A percentile compares a stretch with the other conserved stretches of the same genome.
These are phyloP conservation scores for Hermodice carunculata DNA, from an alignment of 2,888 invertebrate species.

Conservation along the genomic window DNA sequence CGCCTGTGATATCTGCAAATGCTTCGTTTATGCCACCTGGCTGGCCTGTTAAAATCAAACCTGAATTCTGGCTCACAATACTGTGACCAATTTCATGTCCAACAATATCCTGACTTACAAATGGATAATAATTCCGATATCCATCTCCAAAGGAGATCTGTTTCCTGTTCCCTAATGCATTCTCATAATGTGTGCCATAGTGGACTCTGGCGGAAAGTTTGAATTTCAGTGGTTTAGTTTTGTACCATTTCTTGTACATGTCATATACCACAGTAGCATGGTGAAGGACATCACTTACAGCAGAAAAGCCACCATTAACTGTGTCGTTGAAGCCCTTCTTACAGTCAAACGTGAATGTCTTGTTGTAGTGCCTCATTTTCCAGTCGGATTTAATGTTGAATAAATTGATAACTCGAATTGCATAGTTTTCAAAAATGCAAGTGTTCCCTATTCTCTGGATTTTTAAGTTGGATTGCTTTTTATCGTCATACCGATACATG, in stretches of 20 bases:
- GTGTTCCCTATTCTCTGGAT: not conserved
- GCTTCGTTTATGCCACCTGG: conserved; percentile 52
- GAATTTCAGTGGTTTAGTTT: not conserved
- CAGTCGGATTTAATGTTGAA: not conserved
- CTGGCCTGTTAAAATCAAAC: conserved; percentile 43
- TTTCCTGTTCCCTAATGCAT: conserved; percentile 34
- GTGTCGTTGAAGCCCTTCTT: conserved; percentile 33
- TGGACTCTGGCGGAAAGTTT: too few relatives aligned
- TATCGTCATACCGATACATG: conserved; percentile 2
- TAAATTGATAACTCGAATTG: too few relatives aligned
- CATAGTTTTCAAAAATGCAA: too few relatives aligned
- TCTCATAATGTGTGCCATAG: conserved; percentile 7
- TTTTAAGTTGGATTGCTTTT: conserved; percentile 1
- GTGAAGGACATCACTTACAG: conserved; percentile 9
- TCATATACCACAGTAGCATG: not conserved
- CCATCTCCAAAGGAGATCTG: conserved; percentile 50
- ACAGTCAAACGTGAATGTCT: conserved; percentile 31
- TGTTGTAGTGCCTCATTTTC: too few relatives aligned
- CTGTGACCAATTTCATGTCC: conserved; percentile 51
- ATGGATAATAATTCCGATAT: conserved; percentile 33
- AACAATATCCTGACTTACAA: conserved; percentile 43
- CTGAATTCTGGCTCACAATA: conserved; percentile 42
- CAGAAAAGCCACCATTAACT: conserved; percentile 44
- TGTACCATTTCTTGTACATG: conserved; percentile 14
- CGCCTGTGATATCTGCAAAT: conserved; percentile 48